Evolutionary conservation across 2,797 vertebrate genomes (phyloP).

Genomic region (Bradypodion pumilum): DNA sequence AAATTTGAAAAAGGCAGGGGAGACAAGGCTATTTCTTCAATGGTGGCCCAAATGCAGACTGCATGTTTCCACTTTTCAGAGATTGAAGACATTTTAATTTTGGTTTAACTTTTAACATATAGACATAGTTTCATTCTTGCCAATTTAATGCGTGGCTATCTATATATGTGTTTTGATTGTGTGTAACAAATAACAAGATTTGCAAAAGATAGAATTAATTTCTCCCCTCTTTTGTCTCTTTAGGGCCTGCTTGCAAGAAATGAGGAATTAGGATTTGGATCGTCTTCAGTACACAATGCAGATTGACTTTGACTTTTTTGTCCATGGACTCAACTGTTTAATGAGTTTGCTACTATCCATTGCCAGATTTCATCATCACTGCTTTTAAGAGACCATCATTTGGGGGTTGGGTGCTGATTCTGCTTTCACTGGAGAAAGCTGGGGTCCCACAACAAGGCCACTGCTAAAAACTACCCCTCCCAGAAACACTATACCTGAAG

Average conservation of each 20-base stretch:
- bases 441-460: constrained; percentile 17
- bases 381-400: constrained; percentile 62
- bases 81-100: not conserved
- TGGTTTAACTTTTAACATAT: not conserved
- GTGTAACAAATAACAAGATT: not conserved
- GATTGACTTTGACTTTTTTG: constrained; percentile 60
- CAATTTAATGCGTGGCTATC: not conserved
- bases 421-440: constrained; percentile 26
- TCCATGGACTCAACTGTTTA: constrained; percentile 44
- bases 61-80: not conserved
- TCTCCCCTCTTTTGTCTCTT: not conserved
- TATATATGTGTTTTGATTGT: not conserved
- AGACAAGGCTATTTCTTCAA: not conserved
- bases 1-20: not conserved
- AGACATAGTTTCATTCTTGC: not conserved
- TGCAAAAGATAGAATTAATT: not conserved
- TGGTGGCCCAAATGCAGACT: not conserved
- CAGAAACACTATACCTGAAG: constrained; percentile 36
- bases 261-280: constrained; percentile 58
- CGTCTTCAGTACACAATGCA: constrained; percentile 70
- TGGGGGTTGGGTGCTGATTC: constrained; percentile 44
- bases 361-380: constrained; percentile 20
- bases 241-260: constrained; percentile 52
- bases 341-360: constrained; percentile 54
- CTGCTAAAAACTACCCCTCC: constrained; percentile 33